A percentile compares a stretch with the other conserved stretches of the same genome.
Evolutionary conservation across 1,140 invertebrate genomes (phyloP).

Genomic region (Harpegnathos saltator): DNA sequence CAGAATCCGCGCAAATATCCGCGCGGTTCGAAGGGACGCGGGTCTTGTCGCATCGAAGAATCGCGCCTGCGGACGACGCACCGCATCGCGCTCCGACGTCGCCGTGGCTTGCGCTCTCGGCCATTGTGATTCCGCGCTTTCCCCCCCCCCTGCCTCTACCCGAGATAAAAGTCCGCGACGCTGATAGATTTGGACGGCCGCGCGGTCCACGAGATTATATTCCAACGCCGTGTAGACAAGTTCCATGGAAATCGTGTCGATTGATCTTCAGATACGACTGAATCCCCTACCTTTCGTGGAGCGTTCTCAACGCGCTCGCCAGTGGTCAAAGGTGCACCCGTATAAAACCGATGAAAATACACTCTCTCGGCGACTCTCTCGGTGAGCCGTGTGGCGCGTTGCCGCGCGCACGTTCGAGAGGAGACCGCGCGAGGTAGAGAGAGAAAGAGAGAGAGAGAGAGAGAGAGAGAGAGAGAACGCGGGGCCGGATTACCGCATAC

Average conservation of each 20-base stretch:
- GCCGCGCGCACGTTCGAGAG: too few species aligned
- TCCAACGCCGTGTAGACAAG: not conserved
- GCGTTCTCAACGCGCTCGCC: slow-evolving; percentile 35
- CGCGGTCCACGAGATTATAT: slow-evolving; percentile 1
- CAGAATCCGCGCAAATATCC: slow-evolving; percentile 10
- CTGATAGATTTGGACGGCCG: not conserved
- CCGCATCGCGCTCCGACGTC: too few species aligned
- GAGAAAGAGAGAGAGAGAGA: too few species aligned
- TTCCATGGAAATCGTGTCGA: not conserved
- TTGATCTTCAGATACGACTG: slow-evolving; percentile 5
- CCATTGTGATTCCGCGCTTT: not conserved
- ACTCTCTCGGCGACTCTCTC: not conserved
- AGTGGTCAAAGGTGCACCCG: slow-evolving; percentile 65
- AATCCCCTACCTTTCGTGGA: slow-evolving; percentile 11
- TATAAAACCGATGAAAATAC: slow-evolving; percentile 71
- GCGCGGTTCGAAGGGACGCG: not conserved
- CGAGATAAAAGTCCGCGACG: not conserved
- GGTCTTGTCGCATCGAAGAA: too few species aligned
- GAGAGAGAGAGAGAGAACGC: slow-evolving; percentile 23
- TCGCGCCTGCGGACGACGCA: too few species aligned
- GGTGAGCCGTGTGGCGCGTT: not conserved
- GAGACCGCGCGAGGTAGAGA: too few species aligned
- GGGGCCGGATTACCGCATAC: slow-evolving; percentile 68
- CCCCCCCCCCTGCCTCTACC: not conserved
- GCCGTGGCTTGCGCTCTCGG: too few species aligned